Evolutionary conservation across 2,797 vertebrate species (phyloP).

Genomic region (Sphenodon punctatus): DNA sequence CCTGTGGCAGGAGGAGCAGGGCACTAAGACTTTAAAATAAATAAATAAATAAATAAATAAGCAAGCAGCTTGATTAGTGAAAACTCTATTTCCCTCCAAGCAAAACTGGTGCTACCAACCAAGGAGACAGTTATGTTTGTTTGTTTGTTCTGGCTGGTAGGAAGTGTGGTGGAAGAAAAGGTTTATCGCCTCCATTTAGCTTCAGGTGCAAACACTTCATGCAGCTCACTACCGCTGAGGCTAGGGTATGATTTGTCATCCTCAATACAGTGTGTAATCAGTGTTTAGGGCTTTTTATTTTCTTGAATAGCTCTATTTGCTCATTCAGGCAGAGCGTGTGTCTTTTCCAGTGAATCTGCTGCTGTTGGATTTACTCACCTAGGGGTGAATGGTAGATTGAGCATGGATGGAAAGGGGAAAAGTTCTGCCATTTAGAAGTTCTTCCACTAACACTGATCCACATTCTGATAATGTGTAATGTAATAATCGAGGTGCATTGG

Average conservation of each 20-base stretch:
- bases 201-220: not conserved
- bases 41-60: too few species aligned
- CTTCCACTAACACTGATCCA: not conserved
- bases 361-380: conserved; percentile 2
- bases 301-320: conserved; percentile 6
- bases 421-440: not conserved
- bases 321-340: conserved; percentile 12
- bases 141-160: conserved; percentile 12
- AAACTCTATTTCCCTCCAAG: conserved; percentile 17
- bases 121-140: conserved; percentile 11
- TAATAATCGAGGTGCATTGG: not conserved
- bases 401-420: not conserved
- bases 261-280: not conserved
- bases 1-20: too few species aligned
- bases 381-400: not conserved
- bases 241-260: conserved; percentile 23
- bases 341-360: not conserved
- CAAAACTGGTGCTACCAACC: conserved; percentile 40
- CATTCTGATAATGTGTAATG: conserved; percentile 1
- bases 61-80: conserved; percentile 41
- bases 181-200: not conserved
- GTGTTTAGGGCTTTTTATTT: conserved; percentile 13
- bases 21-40: too few species aligned
- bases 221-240: not conserved
- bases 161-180: not conserved